phyloP scores from a whole-genome alignment of 2,113 vertebrate species.

The Tachycineta bicolor region DNA sequence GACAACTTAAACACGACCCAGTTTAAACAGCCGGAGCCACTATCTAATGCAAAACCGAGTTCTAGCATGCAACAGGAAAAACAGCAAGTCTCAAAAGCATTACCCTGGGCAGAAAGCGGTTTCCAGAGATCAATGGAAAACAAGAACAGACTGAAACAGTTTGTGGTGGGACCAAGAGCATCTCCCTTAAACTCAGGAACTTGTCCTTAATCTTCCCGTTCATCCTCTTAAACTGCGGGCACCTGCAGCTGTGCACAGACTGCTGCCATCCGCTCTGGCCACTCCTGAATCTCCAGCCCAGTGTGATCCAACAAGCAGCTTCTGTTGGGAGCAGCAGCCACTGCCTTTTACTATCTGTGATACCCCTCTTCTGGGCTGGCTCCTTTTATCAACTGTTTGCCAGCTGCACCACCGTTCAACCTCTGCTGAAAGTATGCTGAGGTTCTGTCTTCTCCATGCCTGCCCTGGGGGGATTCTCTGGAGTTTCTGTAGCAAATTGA shows the following conservation, averaged over 20 bases:
- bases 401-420: not conserved
- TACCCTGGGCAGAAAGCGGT: not conserved
- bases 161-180: not conserved
- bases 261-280: not conserved
- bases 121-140: not conserved
- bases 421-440: not conserved
- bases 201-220: not conserved
- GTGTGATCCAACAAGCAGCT: accelerated
- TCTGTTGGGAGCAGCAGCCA: not conserved
- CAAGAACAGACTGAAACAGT: not conserved
- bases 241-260: not conserved
- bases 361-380: too few relatives aligned
- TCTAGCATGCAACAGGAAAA: not conserved
- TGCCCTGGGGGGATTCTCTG: not conserved
- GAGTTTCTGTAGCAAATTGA: not conserved
- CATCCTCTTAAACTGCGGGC: not conserved
- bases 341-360: not conserved
- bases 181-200: not conserved
- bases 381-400: not conserved
- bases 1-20: not conserved
- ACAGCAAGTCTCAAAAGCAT: not conserved
- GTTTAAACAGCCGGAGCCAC: not conserved
- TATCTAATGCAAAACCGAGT: not conserved
- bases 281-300: not conserved
- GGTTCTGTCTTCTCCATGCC: not conserved